Evolutionary conservation across 1,140 invertebrate species (phyloP).

Genomic region (Pseudobourletiella spinata): DNA sequence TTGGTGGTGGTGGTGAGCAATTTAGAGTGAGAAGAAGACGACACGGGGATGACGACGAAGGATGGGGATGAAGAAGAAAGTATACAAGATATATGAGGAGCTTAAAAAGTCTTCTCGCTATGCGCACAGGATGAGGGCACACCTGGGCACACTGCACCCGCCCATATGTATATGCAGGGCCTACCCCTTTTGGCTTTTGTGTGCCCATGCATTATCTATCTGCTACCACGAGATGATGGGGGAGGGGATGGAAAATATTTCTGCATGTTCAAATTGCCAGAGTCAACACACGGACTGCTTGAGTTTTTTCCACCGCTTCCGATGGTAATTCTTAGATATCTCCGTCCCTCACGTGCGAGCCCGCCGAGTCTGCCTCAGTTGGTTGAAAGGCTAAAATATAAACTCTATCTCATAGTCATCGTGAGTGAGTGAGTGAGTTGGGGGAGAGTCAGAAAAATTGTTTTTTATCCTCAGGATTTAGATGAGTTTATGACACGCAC

Average conservation of each 20-base stretch:
- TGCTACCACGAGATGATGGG: not conserved
- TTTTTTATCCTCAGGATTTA: constrained; percentile 9
- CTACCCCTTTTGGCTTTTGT: too few relatives aligned
- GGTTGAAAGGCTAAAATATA: too few relatives aligned
- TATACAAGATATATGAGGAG: too few relatives aligned
- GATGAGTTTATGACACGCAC: constrained; percentile 3
- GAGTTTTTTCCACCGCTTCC: not conserved
- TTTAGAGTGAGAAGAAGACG: too few relatives aligned
- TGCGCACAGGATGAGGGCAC: too few relatives aligned
- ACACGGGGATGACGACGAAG: too few relatives aligned
- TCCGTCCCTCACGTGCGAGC: not conserved
- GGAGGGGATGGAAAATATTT: not conserved
- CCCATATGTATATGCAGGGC: too few relatives aligned
- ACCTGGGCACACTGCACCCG: too few relatives aligned
- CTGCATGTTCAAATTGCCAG: constrained; percentile 4
- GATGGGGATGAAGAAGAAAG: too few relatives aligned
- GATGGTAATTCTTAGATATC: not conserved
- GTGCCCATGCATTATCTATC: not conserved
- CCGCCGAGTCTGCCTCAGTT: too few relatives aligned
- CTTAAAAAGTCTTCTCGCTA: too few relatives aligned
- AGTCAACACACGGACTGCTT: not conserved
- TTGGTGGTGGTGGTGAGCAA: too few relatives aligned
- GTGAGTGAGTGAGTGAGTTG: not conserved
- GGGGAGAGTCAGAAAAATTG: constrained; percentile 2
- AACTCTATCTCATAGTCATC: not conserved